Conservation (phyloP, 53 echinoderm and acorn worm species). For the Patiria pectinifera region DNA sequence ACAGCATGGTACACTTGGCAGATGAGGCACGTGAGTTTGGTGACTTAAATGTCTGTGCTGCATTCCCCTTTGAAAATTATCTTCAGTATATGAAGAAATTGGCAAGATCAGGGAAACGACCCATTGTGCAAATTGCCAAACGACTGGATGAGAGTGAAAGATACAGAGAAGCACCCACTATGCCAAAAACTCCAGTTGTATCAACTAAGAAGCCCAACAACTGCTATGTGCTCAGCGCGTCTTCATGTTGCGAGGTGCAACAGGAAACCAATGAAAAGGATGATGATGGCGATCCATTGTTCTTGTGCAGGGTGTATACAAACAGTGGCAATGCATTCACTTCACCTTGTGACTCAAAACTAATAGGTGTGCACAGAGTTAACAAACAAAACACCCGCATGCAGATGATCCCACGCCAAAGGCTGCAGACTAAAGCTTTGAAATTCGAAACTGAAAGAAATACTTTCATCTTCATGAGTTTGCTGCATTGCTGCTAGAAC, state of each 20-base stretch:
- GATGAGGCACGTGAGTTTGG: constrained; percentile 74
- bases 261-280: constrained; percentile 67
- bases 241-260: constrained; percentile 75
- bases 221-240: constrained; percentile 67
- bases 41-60: constrained; percentile 62
- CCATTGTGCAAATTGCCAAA: constrained; percentile 68
- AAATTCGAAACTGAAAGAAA: constrained; percentile 55
- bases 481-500: constrained; percentile 68
- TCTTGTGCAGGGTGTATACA: constrained; percentile 72
- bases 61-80: constrained; percentile 83
- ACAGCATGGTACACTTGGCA: constrained; percentile 77
- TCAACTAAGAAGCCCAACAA: constrained; percentile 70
- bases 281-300: constrained; percentile 61
- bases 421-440: constrained; percentile 63
- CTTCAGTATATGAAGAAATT: constrained; percentile 73
- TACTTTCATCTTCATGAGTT: constrained; percentile 66
- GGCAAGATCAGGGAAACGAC: constrained; percentile 71
- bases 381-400: constrained; percentile 65
- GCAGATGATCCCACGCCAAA: constrained; percentile 57
- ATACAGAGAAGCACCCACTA: neutral
- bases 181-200: constrained; percentile 14
- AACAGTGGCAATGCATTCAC: constrained; percentile 70
- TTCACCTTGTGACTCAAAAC: constrained; percentile 72
- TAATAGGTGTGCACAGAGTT: constrained; percentile 78
- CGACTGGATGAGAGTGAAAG: constrained; percentile 66